Evolutionary conservation across 2,888 invertebrate species (phyloP).

Genomic region (Trissolcus japonicus): DNA sequence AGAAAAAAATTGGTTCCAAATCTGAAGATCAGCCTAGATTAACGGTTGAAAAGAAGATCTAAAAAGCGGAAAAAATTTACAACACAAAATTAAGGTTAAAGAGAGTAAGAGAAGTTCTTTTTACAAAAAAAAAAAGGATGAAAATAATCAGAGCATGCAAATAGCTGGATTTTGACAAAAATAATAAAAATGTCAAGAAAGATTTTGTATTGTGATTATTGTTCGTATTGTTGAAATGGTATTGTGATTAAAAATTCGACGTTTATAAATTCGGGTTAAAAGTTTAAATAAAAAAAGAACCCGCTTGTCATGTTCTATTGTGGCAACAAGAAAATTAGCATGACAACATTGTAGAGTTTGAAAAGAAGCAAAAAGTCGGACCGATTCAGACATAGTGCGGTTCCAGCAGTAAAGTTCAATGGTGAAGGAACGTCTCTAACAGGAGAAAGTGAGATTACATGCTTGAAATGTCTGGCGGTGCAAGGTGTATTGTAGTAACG

Average conservation of each 20-base stretch:
- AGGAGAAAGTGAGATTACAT: slow-evolving; percentile 67
- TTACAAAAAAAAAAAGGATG: too few species aligned
- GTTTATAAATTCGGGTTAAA: background rate
- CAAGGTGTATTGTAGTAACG: slow-evolving; percentile 61
- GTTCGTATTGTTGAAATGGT: background rate
- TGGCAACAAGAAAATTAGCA: too few species aligned
- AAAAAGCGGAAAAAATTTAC: too few species aligned
- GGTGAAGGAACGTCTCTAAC: slow-evolving; percentile 54
- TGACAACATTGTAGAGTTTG: slow-evolving; percentile 14
- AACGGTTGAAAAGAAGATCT: too few species aligned
- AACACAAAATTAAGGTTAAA: too few species aligned
- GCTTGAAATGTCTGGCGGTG: slow-evolving; percentile 57
- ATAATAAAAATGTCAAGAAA: too few species aligned
- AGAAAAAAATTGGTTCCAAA: background rate
- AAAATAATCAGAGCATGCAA: too few species aligned
- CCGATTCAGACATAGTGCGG: slow-evolving; percentile 23
- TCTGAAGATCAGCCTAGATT: background rate
- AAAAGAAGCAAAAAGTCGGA: slow-evolving; percentile 32
- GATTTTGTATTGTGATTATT: background rate
- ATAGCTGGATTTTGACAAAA: too few species aligned
- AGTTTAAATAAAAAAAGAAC: background rate
- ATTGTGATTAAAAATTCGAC: background rate
- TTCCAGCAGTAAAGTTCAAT: slow-evolving; percentile 45
- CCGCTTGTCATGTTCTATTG: too few species aligned
- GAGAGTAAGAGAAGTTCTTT: too few species aligned